Evolutionary conservation across 2,797 vertebrate genomes (phyloP), one percentile per base, ranked within the genome.

Genomic region (Hypotaenidia philippensis): DNA sequence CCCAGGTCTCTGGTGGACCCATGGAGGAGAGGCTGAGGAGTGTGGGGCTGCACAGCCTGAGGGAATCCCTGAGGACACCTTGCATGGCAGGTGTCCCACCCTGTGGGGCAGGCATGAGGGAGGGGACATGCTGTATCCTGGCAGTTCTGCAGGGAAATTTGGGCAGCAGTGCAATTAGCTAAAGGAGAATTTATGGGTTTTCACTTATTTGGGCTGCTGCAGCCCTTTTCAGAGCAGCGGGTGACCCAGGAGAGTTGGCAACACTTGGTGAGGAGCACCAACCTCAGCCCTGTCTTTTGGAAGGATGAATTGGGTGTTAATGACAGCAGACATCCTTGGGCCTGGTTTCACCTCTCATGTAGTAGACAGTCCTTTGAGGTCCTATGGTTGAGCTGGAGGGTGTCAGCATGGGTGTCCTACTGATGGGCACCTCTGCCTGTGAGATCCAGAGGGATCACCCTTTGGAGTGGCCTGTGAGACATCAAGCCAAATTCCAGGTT

Each of bases 371-470:
- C 27, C 66, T 41, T 50, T 61, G 81, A 82, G 74, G 47, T 95
- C 63, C 63, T 9, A 1, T 31, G 38, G 34, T 11, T 83, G 83
- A 72, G 50, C 34, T 6, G 6, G 38, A 21, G 59, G 47, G 14
- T 79, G 87, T 84, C 47, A 72, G 49, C 0, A 0, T 76, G 74
- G 36, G 13, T 13, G 10, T 82, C 56, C 77, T 76, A 3, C 70
- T 55, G 66, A 29, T 63, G 61, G 40, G 25, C 49, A 66, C 0
- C 64, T 80, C 79, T 55, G 20, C 57, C 57, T 56, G 31, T 0
- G 3, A 47, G 34, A 41, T 65, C 36, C 0, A 0, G 45, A 61
- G 52, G 36, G 20, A 47, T 82, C 1, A 1, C 21, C 5, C 23
- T 60, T 50, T 31, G 38, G 47, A 61, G 47, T 57, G 76, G 66